Percentiles rank a stretch among this genome's conserved stretches.
phyloP scores from a whole-genome alignment of 1,140 invertebrate species.

The Sogatella furcifera region DNA sequence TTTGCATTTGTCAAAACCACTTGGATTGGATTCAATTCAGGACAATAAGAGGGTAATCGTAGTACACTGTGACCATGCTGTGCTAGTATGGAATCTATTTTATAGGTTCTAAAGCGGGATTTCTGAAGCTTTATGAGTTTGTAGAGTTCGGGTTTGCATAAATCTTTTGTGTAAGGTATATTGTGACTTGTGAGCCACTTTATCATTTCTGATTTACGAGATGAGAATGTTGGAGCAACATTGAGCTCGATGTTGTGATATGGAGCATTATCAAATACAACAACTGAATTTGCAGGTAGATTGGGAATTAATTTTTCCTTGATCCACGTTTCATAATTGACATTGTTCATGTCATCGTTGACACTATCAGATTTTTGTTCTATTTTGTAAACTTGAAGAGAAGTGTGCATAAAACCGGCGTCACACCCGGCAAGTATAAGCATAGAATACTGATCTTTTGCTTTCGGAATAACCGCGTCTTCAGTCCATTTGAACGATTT shows the following conservation, averaged over 20 bases:
- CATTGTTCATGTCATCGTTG: neutral
- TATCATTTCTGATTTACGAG: conserved; percentile 23
- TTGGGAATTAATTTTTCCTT: conserved; percentile 25
- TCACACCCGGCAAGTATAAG: too few relatives aligned
- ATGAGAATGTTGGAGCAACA: conserved; percentile 17
- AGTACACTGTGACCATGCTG: neutral
- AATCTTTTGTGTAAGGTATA: conserved; percentile 12
- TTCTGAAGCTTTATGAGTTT: neutral
- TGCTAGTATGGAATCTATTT: neutral
- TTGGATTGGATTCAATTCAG: conserved; percentile 8
- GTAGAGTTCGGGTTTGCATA: conserved; percentile 10
- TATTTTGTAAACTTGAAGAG: too few relatives aligned
- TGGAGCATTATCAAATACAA: conserved; percentile 32
- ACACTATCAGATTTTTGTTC: neutral
- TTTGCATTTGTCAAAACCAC: neutral
- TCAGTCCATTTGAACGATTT: too few relatives aligned
- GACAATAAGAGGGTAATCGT: conserved; percentile 2
- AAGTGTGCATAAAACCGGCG: too few relatives aligned
- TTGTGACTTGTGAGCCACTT: conserved; percentile 21
- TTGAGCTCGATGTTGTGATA: conserved; percentile 28
- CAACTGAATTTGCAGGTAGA: conserved; percentile 22
- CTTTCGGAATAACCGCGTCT: too few relatives aligned
- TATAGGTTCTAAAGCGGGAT: neutral
- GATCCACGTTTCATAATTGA: neutral
- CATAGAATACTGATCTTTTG: too few relatives aligned